These are phyloP conservation scores for Porphyrio hochstetteri DNA, from an alignment of 2,113 vertebrate genomes.

Conservation along the genomic window DNA sequence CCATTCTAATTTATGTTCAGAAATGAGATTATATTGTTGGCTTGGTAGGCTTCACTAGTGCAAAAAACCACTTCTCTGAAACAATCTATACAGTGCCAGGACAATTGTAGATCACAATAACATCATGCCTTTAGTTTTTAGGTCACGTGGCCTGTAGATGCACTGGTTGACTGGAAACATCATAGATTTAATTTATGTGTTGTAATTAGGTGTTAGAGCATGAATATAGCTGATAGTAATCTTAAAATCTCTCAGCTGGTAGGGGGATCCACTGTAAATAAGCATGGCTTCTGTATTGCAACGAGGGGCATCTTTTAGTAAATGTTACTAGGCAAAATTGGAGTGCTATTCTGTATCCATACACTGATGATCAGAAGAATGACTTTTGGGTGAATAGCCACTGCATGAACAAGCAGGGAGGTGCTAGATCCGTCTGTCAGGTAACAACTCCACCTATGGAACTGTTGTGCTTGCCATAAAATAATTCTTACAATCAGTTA, in stretches of 20 bases:
- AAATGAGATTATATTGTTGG: neutral
- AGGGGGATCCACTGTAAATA: neutral
- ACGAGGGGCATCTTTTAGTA: neutral
- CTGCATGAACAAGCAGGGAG: neutral
- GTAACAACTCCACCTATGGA: neutral
- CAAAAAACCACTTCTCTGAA: neutral
- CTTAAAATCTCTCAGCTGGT: neutral
- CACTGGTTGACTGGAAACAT: neutral
- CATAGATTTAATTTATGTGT: neutral
- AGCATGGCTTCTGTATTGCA: neutral
- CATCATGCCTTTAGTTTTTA: neutral
- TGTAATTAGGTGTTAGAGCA: neutral
- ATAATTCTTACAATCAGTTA: neutral
- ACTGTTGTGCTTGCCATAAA: neutral
- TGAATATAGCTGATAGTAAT: neutral
- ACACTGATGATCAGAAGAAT: neutral
- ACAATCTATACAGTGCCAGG: neutral
- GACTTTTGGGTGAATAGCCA: neutral
- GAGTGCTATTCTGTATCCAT: neutral
- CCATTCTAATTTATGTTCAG: neutral
- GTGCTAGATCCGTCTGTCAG: neutral
- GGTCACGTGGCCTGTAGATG: rapidly evolving
- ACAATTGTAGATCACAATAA: neutral
- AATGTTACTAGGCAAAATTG: neutral
- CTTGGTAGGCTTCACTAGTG: neutral